Evolutionary conservation across 1,140 invertebrate genomes (phyloP), one percentile per base, ranked within the genome.

Genomic region (Cecropterus lyciades): DNA sequence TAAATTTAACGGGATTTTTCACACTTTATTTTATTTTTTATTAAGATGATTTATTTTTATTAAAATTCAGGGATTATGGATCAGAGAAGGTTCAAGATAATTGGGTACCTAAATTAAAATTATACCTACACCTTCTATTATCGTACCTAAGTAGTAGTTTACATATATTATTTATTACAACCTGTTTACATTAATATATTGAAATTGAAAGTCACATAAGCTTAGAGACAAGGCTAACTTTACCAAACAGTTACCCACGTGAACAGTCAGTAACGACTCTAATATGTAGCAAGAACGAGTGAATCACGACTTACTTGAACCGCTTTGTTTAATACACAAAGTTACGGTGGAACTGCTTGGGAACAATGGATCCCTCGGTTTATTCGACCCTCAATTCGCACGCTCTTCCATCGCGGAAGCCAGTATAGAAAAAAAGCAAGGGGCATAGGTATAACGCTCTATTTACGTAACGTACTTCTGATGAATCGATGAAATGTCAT

Each of bases 271-370:
- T 45, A 57, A 57, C 56, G 30, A 46, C 46, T 59, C 56, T 59
- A 59, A 59, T 59, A 24, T 57, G 20, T 57, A 14, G 42, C 20
- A 57, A 57, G 40, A 57, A 57, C 55, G 55, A 45, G 55, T 57
- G 55, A 57, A 57, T 57, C 55, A 57, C 55, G 55, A 57, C 42
- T 57, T 57, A 46, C 40, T 7, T 57, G 17, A 56, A 57, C 33
- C 33, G 52, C 33, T 55, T 55, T 55, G 52, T 55, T 55, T 20
- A 9, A 30, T 30, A 30, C 27, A 30, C 27, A 30, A 56, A 27
- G 17, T 30, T 43, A 14, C 40, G 40, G 40, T 43, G 52, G 16
- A 42, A 42, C 33, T n/a, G 33, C 33, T 55, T 55, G 33, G 33
- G 16, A 55, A 55, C 52, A 55, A 55, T 40, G 33, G 33, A 55